These are phyloP conservation scores for Pipistrellus nathusii DNA, from an alignment of 2,797 vertebrate genomes.

Conservation along the genomic window DNA sequence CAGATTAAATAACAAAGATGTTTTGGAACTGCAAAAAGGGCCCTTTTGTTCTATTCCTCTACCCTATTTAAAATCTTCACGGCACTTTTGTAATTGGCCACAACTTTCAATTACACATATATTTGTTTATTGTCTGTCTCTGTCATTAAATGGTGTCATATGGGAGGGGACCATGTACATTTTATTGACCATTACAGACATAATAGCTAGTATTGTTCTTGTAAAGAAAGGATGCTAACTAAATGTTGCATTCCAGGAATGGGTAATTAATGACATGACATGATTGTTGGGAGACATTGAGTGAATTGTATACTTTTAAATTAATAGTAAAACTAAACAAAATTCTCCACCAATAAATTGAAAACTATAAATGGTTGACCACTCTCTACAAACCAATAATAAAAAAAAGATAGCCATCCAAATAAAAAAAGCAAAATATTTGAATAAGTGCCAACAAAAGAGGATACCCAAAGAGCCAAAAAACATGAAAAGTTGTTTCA, in stretches of 20 bases:
- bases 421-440: constrained; percentile 7
- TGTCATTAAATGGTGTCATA: background rate
- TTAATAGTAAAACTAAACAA: background rate
- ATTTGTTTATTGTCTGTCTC: constrained; percentile 52
- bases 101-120: background rate
- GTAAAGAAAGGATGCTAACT: background rate
- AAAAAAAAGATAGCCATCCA: background rate
- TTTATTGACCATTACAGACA: background rate
- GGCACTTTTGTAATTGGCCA: background rate
- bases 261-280: background rate
- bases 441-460: background rate
- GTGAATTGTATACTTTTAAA: background rate
- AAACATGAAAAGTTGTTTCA: constrained; percentile 1
- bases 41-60: background rate
- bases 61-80: background rate
- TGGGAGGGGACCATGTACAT: background rate
- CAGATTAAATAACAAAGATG: background rate
- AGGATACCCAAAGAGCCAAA: background rate
- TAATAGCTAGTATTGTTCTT: background rate
- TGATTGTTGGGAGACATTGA: background rate
- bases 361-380: background rate
- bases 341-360: background rate
- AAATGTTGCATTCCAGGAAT: background rate
- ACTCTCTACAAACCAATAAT: background rate
- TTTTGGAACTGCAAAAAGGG: background rate